Evolutionary conservation across 2,113 vertebrate species (phyloP).

Genomic region (Pardalotus punctatus): DNA sequence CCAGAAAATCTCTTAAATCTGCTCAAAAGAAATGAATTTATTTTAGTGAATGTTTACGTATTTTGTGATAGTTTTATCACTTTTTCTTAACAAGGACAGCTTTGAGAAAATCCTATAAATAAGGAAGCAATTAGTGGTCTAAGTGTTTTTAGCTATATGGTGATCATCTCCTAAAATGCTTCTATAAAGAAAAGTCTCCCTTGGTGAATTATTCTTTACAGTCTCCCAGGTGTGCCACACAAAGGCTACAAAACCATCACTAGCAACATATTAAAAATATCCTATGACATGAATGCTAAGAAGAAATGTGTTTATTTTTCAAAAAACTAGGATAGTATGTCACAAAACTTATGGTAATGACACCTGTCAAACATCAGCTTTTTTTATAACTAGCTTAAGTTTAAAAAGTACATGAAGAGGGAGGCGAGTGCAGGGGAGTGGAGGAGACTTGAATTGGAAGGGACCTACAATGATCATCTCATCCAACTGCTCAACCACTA

Average conservation of each 20-base stretch:
- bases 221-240: neutral
- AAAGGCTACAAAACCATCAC: neutral
- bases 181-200: neutral
- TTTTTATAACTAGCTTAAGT: neutral
- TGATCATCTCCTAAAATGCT: neutral
- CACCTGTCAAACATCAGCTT: neutral
- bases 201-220: neutral
- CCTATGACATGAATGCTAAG: neutral
- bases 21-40: neutral
- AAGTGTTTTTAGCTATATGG: neutral
- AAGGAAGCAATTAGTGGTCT: neutral
- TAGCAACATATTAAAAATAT: neutral
- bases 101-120: neutral
- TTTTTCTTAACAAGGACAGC: neutral
- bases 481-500: neutral
- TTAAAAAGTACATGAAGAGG: too few relatives aligned
- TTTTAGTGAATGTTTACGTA: neutral
- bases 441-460: neutral
- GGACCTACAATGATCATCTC: fast-evolving
- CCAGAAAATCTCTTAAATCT: neutral
- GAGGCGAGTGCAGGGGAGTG: too few relatives aligned
- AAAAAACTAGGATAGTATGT: neutral
- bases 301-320: neutral
- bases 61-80: neutral
- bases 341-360: fast-evolving